A percentile compares a stretch with the other conserved stretches of the same genome.
phyloP scores from a whole-genome alignment of 1,140 invertebrate genomes.

The Triops longicaudatus region DNA sequence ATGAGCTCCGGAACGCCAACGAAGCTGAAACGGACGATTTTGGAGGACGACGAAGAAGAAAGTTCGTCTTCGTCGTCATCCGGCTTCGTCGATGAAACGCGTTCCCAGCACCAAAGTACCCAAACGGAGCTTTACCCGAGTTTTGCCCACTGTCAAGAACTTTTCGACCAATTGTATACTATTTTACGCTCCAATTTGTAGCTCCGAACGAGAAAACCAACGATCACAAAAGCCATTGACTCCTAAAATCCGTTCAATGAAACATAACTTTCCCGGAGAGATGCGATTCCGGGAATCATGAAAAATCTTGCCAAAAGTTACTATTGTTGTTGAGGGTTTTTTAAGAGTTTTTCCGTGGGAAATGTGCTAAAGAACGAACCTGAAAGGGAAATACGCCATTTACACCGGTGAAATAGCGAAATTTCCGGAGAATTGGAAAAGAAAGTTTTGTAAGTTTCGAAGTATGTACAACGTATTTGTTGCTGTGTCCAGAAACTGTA shows the following conservation, averaged over 20 bases:
- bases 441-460: not conserved
- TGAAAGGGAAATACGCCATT: not conserved
- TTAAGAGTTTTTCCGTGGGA: not conserved
- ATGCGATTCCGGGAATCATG: not conserved
- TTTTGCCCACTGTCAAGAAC: not conserved
- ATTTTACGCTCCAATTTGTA: conserved; percentile 13
- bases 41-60: conserved; percentile 21
- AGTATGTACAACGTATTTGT: not conserved
- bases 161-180: not conserved
- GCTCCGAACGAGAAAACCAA: not conserved
- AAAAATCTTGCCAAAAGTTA: not conserved
- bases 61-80: conserved; percentile 26
- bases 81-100: conserved; percentile 25
- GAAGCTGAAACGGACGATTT: not conserved
- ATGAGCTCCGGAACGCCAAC: not conserved
- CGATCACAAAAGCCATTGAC: not conserved
- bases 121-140: not conserved
- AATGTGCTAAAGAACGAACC: not conserved
- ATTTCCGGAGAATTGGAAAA: not conserved
- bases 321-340: not conserved
- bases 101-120: not conserved
- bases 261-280: too few relatives aligned
- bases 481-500: not conserved
- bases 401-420: not conserved
- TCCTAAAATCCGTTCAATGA: too few relatives aligned